Evolutionary conservation across 2,888 invertebrate genomes (phyloP), one percentile per base, ranked within the genome.

Genomic region (Scaptomyza polygonia): DNA sequence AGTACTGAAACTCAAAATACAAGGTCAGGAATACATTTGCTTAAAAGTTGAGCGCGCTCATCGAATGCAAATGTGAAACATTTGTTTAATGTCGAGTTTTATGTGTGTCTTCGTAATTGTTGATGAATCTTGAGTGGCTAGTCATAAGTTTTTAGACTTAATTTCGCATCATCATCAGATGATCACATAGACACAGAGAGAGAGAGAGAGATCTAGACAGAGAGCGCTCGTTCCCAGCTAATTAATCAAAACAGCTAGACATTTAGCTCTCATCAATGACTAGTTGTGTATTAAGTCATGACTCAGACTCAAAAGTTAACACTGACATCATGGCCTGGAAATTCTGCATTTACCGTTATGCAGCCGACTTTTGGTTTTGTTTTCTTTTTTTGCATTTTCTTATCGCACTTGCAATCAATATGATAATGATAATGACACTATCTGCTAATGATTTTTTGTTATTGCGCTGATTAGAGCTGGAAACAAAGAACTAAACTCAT

Each of bases 221-320:
- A 56, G 72, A 58, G 52, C 30, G 52, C 70, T 30, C 54, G 65
- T 75, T 81, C 81, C 78, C 84, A 86, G 72, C 86, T 81, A 86
- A 86, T 81, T 81, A 81, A 86, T 81, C 80, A 86, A 74, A 62
- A 55, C 55, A 48, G n/a, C 18, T 32, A 61, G 48, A 55, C 69
- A 58, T 44, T 67, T 64, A 64, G 55, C 56, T 75, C 64, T 75
- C 63, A 72, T 40, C 56, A 62, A 61, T 58, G 73, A 70, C 70
- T 52, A 58, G 67, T 18, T 48, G 21, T n/a, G 21, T 53, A 9
- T 45, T 44, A 45, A 61, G 49, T 39, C 27, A 55, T 72, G 72
- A 72, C 43, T 72, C 75, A 72, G 59, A 21, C 36, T 14, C 27
- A 34, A 49, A 49, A 49, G 32, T 14, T 21, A 49, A 66, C 76